Base-by-base conservation (phyloP, 2,888 invertebrate species). In the Muschampia plurimacula region DNA sequence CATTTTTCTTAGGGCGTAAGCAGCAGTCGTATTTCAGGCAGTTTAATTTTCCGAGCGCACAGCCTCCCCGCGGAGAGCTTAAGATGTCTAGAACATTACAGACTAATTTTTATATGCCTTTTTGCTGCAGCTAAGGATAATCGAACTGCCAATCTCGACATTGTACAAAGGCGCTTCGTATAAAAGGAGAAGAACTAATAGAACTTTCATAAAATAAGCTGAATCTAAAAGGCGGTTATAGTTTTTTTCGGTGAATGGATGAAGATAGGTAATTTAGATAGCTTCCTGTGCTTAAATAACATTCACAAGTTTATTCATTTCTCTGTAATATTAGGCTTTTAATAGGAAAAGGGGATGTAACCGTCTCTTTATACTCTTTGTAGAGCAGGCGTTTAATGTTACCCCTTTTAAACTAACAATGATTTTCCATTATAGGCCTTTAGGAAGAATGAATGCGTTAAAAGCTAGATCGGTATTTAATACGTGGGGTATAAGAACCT, bases 81-180 rank as follows among this genome's bases (percentile, higher is more conserved):
- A 89, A 89, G 83, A 79, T 91, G 92, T 92, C 93, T 91, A 87
- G 84, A 86, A 90, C 88, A 87, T 89, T 88, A 87, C 83, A 89
- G 87, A 86, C 90, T 87, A 91, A 91, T 91, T 93, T 90, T 92
- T 92, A 89, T 89, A 84, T 85, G 84, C 86, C 88, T 86, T 92
- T 93, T 92, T 91, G 84, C 84, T 83, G 82, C 84, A 86, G 87
- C 82, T 78, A 79, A 80, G 88, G 89, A 92, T 93, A 93, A 93
- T 93, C 92, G 92, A 93, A 90, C 89, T 93, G 93, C 91, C 93
- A 93, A 93, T 93, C 93, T 87, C 78, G 84, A 81, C 82, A 77
- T 77, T 76, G 87, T 86, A 90, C 89, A 92, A 91, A 89, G 88
- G 81, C 84, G 80, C 82, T 77, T 76, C 77, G 78, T 79, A 57